Evolutionary conservation across 2,888 invertebrate species (phyloP), one percentile per base, ranked within the genome.

Genomic region (Unio pictorum): DNA sequence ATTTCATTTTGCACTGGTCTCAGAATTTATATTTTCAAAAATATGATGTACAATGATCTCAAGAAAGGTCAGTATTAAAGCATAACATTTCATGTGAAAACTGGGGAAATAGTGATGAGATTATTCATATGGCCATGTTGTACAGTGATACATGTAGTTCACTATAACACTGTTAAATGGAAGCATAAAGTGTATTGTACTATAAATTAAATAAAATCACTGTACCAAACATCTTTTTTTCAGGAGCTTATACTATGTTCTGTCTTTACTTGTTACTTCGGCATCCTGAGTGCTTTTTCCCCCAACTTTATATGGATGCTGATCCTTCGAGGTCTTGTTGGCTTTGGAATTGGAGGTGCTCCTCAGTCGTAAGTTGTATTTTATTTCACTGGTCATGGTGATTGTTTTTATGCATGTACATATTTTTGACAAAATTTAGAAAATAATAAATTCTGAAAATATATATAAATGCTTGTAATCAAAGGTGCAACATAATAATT

Each of bases 271-370:
- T 96, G 96, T 89, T 95, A 96, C 89, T 98, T 96, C 91, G 98
- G 97, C 20, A 91, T 97, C 34, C 90, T 98, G 58, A 97, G 97
- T 91, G 93, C 97, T 2, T 93, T 97, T 83, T 95, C 97, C 1
- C 97, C 97, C 4, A 96, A 95, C 88, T 97, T 95, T 88, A 93
- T 95, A 67, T 97, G 97, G 96, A 92, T 98, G 69, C 91, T 98
- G 59, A 93, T 97, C 70, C 91, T 98, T n/a, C 92, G 98, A 88
- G 95, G 96, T 20, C 92, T 97, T 15, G 97, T 97, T 18, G 98
- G 98, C 61, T 97, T 98, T 91, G 96, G 97, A 28, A 96, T 98
- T 86, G 98, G 98, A 81, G 97, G 98, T 89, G 96, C 97, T 57
- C 97, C 98, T 67, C 98, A 98, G 91, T 96, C 97, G 97, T 97